Evolutionary conservation across 2,888 invertebrate species (phyloP).

Genomic region (Blastobasis lacticolella): DNA sequence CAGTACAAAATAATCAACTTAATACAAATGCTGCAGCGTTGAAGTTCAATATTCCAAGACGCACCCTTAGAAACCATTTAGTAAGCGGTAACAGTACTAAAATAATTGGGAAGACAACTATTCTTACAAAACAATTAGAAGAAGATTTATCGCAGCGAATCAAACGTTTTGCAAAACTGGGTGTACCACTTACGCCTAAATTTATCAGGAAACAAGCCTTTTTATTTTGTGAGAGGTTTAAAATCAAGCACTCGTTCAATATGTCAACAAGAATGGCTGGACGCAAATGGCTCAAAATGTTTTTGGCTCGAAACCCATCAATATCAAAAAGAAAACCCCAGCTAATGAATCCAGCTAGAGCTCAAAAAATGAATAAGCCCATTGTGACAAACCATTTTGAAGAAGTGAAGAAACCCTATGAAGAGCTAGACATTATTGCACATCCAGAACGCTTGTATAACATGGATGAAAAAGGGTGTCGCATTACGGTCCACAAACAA

Average conservation of each 20-base stretch:
- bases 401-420: conserved; percentile 11
- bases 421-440: conserved; percentile 9
- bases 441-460: conserved; percentile 18
- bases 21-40: conserved; percentile 18
- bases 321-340: conserved; percentile 20
- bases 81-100: conserved; percentile 15
- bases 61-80: conserved; percentile 22
- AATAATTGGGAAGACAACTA: conserved; percentile 14
- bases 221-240: conserved; percentile 6
- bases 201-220: conserved; percentile 17
- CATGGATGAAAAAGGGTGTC: conserved; percentile 21
- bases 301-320: conserved; percentile 17
- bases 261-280: neutral
- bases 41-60: conserved; percentile 20
- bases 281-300: conserved; percentile 1
- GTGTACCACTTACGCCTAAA: conserved; percentile 22
- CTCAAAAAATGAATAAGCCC: conserved; percentile 22
- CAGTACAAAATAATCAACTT: conserved; percentile 21
- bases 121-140: conserved; percentile 1
- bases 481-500: conserved; percentile 19
- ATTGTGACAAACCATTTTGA: conserved; percentile 18
- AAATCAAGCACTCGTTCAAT: conserved; percentile 3
- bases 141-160: conserved; percentile 20
- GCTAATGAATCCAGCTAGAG: conserved; percentile 22
- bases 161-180: conserved; percentile 21